Conservation (phyloP, 2,888 invertebrate genomes). For the Ommatoiulus sabulosus region DNA sequence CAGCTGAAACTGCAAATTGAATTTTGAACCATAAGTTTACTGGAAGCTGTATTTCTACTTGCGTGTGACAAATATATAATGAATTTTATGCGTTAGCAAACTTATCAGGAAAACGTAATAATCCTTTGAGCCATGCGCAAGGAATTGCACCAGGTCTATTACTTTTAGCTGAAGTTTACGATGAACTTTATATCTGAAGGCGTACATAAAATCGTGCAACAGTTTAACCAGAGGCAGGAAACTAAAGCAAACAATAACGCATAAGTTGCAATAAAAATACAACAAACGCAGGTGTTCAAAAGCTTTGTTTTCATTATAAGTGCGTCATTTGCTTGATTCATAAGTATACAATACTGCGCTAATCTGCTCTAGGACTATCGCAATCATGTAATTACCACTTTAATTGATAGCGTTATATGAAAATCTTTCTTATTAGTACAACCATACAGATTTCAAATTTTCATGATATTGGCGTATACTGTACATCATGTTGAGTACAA, state of each 20-base stretch:
- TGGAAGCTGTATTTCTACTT: no score
- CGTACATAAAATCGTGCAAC: neutral
- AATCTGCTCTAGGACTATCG: no score
- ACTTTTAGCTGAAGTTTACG: neutral
- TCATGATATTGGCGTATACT: no score
- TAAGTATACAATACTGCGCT: neutral
- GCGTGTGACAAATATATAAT: neutral
- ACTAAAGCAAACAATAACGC: neutral
- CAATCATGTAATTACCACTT: no score
- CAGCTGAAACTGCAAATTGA: neutral
- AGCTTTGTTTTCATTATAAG: neutral
- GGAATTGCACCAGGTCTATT: constrained; percentile 12
- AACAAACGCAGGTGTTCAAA: neutral
- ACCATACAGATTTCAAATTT: no score
- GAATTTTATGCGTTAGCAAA: neutral
- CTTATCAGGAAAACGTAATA: neutral
- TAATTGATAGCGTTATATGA: no score
- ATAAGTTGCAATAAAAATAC: neutral
- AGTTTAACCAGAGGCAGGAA: no score
- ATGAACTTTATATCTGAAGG: neutral
- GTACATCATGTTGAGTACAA: no score
- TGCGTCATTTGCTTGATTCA: neutral
- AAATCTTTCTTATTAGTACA: no score
- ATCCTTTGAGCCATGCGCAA: neutral
- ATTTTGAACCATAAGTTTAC: neutral